phyloP scores from a whole-genome alignment of 2,888 invertebrate species.

The Ophion obscuratus region DNA sequence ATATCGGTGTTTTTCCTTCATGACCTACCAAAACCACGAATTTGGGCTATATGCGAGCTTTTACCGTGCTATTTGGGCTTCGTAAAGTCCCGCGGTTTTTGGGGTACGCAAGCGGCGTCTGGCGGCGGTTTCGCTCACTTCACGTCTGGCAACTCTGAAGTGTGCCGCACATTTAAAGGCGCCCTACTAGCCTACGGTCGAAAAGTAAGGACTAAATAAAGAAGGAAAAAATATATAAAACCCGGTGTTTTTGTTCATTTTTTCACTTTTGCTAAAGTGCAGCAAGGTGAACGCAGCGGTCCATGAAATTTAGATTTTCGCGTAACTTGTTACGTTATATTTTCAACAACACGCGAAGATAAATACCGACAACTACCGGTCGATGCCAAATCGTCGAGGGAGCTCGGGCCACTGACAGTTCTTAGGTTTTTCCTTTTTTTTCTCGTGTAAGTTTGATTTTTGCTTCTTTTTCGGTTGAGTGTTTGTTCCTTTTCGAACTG shows the following conservation, averaged over 20 bases:
- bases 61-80: too few relatives aligned
- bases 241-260: neutral
- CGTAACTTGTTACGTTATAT: neutral
- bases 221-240: neutral
- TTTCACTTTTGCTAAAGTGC: neutral
- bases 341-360: neutral
- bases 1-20: too few relatives aligned
- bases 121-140: too few relatives aligned
- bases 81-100: too few relatives aligned
- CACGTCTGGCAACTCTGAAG: too few relatives aligned
- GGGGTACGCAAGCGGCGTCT: too few relatives aligned
- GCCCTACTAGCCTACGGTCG: too few relatives aligned
- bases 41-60: too few relatives aligned
- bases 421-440: slow-evolving; percentile 2
- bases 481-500: neutral
- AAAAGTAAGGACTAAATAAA: neutral
- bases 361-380: neutral
- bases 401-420: neutral
- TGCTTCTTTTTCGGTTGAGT: neutral
- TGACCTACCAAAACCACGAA: too few relatives aligned
- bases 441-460: neutral
- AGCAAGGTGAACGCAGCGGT: neutral
- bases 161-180: too few relatives aligned
- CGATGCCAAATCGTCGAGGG: neutral
- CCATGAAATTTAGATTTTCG: neutral